Evolutionary conservation across 1,140 invertebrate genomes (phyloP), one percentile per base, ranked within the genome.

Genomic region (Vanessa atalanta): DNA sequence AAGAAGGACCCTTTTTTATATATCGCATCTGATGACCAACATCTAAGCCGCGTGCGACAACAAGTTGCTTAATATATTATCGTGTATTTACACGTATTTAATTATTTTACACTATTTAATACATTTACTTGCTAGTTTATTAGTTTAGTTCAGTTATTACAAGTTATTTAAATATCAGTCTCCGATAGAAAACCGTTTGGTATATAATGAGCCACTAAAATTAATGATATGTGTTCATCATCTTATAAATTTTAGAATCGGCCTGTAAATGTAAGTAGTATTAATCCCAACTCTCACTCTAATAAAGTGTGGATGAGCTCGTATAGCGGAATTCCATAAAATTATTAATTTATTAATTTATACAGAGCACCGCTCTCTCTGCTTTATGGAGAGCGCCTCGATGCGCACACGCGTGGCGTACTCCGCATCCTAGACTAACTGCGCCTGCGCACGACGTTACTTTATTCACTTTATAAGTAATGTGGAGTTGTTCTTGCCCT

Each of bases 311-410:
- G 55, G 72, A 72, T 76, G 70, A 66, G 75, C 67, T 76, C 51
- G 76, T 77, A 71, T 88, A 87, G 87, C 84, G 88, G 85, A 88
- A 89, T 91, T 89, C 83, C 87, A 86, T 89, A 88, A 84, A 87
- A 89, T 91, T 86, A 89, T 89, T 91, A 90, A 90, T 91, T 90
- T 91, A 91, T 91, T 91, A 91, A 91, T 91, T 83, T 90, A 90
- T 88, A 90, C 88, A 77, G 79, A 80, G 83, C 81, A 76, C 77
- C 75, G 81, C 88, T 89, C 85, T 91, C 87, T 91, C 85, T 66
- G 77, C 77, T 85, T 81, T 83, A 83, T 86, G 80, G 83, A 79
- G 75, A 79, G 85, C 81, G 87, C 81, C 82, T 84, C 79, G 83
- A 48, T 86, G 86, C 78, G 74, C 81, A 61, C 14, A 37, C 57